phyloP scores from a whole-genome alignment of 2,888 invertebrate genomes.

The Drosophila nr. perissopoda region DNA sequence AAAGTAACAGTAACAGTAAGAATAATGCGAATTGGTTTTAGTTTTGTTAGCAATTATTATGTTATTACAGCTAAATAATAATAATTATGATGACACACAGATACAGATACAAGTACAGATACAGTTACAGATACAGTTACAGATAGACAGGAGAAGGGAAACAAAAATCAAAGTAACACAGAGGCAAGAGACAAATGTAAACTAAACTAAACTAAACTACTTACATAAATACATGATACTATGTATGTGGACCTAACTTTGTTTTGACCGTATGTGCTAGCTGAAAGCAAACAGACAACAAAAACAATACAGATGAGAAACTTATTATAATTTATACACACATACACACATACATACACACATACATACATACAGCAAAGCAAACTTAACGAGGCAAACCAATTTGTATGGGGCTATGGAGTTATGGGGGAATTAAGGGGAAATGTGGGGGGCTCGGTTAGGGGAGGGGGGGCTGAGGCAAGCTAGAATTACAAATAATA shows the following conservation, averaged over 20 bases:
- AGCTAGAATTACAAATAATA: slow-evolving; percentile 58
- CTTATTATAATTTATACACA: slow-evolving; percentile 29
- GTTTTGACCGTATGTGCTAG: slow-evolving; percentile 67
- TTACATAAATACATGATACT: background rate
- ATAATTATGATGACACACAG: slow-evolving; percentile 5
- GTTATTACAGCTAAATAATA: slow-evolving; percentile 9
- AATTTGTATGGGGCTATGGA: slow-evolving; percentile 6
- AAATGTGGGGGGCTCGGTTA: background rate
- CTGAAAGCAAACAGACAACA: slow-evolving; percentile 70
- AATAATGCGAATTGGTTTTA: slow-evolving; percentile 22
- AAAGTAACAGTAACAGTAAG: slow-evolving; percentile 24
- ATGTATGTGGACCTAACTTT: slow-evolving; percentile 42
- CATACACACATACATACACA: background rate
- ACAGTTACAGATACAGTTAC: slow-evolving; percentile 15
- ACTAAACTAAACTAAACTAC: slow-evolving; percentile 15
- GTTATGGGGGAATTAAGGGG: background rate
- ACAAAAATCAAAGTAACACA: slow-evolving; percentile 48
- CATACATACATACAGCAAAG: slow-evolving; percentile 24
- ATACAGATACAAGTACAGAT: background rate
- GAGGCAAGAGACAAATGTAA: slow-evolving; percentile 51
- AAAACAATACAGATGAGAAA: slow-evolving; percentile 48
- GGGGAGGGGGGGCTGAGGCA: slow-evolving; percentile 1
- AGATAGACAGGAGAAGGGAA: slow-evolving; percentile 22
- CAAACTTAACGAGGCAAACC: slow-evolving; percentile 51
- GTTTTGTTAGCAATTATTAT: slow-evolving; percentile 28